A percentile compares a stretch with the other conserved stretches of the same genome.
Conservation (phyloP, 2,888 invertebrate genomes). For the Lasioglossum figueresi region DNA sequence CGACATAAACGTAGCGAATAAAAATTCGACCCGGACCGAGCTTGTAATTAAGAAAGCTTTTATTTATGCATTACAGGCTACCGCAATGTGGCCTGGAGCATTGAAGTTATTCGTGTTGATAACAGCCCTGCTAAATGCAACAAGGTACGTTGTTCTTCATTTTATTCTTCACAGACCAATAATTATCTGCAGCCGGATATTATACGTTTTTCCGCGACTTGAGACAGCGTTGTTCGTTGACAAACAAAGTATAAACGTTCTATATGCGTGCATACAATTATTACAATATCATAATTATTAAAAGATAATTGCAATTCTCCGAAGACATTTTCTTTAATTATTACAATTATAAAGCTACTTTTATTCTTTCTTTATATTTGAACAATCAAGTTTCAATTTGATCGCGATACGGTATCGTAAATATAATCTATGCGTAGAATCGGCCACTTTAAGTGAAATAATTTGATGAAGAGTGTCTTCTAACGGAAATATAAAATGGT, state of each 20-base stretch:
- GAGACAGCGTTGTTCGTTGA: not conserved
- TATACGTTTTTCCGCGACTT: not conserved
- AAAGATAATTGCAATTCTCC: not conserved
- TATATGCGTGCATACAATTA: not conserved
- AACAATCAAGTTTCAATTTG: not conserved
- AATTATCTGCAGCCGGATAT: not conserved
- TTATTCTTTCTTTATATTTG: not conserved
- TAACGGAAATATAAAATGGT: not conserved
- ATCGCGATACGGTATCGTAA: not conserved
- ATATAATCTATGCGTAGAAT: not conserved
- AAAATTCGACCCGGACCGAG: not conserved
- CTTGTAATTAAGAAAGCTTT: not conserved
- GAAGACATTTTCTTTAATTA: not conserved
- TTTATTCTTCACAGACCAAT: not conserved
- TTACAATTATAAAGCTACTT: not conserved
- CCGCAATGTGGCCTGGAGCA: conserved; percentile 84
- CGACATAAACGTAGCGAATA: not conserved
- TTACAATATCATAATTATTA: not conserved
- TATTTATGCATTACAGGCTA: conserved; percentile 78
- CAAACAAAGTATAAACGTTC: not conserved
- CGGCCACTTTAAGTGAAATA: not conserved
- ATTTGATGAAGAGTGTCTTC: not conserved
- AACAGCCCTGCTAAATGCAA: conserved; percentile 80
- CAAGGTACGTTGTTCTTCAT: conserved; percentile 75
- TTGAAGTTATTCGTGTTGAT: conserved; percentile 82